A percentile compares a stretch with the other conserved stretches of the same genome.
Conservation (phyloP, 2,113 vertebrate genomes). For the Tragelaphus buxtoni region DNA sequence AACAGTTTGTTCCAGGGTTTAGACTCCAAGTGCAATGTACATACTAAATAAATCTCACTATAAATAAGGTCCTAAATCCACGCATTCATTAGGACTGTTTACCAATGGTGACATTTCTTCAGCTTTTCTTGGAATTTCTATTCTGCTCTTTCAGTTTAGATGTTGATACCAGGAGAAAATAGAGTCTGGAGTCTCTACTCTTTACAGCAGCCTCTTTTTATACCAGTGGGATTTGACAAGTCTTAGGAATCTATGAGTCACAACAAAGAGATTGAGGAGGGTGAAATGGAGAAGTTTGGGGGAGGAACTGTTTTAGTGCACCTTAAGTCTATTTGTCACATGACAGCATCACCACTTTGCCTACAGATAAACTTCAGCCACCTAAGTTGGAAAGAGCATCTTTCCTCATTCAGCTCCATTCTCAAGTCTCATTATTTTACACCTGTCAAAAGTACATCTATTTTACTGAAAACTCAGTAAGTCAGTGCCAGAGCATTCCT, state of each 20-base stretch:
- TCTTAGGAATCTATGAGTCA: background rate
- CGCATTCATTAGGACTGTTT: slow-evolving; percentile 75
- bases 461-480: slow-evolving; percentile 42
- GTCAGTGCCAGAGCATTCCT: slow-evolving; percentile 16
- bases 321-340: background rate
- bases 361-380: background rate
- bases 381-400: background rate
- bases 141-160: slow-evolving; percentile 66
- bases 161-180: background rate
- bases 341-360: background rate
- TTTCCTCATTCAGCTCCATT: background rate
- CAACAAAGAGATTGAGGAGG: background rate
- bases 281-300: slow-evolving; percentile 8
- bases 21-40: slow-evolving; percentile 67
- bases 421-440: slow-evolving; percentile 32
- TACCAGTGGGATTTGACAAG: slow-evolving; percentile 46
- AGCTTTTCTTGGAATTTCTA: slow-evolving; percentile 67
- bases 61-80: slow-evolving; percentile 77
- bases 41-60: slow-evolving; percentile 80
- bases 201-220: background rate
- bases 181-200: background rate
- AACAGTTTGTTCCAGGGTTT: slow-evolving; percentile 76
- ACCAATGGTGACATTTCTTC: slow-evolving; percentile 73
- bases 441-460: background rate
- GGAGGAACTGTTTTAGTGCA: background rate